Evolutionary conservation across 2,888 invertebrate species (phyloP), one percentile per base, ranked within the genome.

Genomic region (Drosophila mayaguana): DNA sequence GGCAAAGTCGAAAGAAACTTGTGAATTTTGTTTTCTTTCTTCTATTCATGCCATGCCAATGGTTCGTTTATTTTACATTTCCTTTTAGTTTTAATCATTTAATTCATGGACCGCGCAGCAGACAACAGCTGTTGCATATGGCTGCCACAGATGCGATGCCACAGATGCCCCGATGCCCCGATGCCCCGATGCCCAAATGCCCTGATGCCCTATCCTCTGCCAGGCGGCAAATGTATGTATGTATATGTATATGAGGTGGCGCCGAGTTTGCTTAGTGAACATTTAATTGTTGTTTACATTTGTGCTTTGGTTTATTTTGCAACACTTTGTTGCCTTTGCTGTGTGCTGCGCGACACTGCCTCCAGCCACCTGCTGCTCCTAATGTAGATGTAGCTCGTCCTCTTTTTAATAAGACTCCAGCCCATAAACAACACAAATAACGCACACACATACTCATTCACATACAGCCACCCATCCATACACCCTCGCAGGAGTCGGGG

Each of bases 281-380:
- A 81, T 87, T 89, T 83, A 87, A 87, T 89, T 87, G 89, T 83
- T 87, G 85, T 87, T 87, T 87, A 85, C 83, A 87, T 89, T 87
- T 83, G 85, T 78, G 74, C 77, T 81, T 76, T 87, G 84, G 79
- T 83, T 87, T 84, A 79, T 84, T 81, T 77, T 68, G 60, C 50
- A 74, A 72, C 70, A 77, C 55, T 67, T 63, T 61, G 61, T 62
- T 64, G 63, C 45, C 45, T 22, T 25, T 36, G 38, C 42, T 11
- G 9, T 36, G 36, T 43, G 42, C 63, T 6, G 22, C 16, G n/a
- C 34, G 43, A 12, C 22, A 43, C 48, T 34, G 14, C 34, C 28
- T 14, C 34, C 25, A 25, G 9, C 25, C 25, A 9, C 38, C 18
- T 38, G 46, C 20, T 34, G 51, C 34, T 20, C 22, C 66, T 43